Conservation (phyloP, 2,113 vertebrate genomes). For the Pimephales promelas region DNA sequence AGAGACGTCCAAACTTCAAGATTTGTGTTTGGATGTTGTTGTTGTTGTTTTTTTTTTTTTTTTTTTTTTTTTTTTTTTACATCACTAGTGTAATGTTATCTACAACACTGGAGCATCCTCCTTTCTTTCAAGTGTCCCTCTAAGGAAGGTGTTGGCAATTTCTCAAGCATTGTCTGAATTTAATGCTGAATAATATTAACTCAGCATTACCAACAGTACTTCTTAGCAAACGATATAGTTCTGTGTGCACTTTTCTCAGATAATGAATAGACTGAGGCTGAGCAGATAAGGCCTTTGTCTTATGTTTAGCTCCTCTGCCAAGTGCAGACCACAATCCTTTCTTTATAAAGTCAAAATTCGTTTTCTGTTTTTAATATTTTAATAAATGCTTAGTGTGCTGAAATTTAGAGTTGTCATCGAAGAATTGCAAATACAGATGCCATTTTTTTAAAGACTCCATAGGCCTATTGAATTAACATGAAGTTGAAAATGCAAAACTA, state of each 20-base stretch:
- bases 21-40: background rate
- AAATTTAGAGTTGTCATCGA: background rate
- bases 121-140: background rate
- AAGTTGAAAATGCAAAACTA: background rate
- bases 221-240: constrained; percentile 32
- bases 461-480: background rate
- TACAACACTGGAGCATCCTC: background rate
- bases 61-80: background rate
- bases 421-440: background rate
- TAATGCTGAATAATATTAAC: constrained; percentile 31
- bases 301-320: constrained; percentile 19
- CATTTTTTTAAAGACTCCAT: background rate
- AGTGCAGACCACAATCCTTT: background rate
- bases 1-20: background rate
- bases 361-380: background rate
- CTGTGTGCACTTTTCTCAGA: constrained; percentile 36
- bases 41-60: background rate
- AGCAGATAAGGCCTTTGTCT: constrained; percentile 19
- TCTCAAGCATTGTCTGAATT: constrained; percentile 39
- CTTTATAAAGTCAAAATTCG: constrained; percentile 23
- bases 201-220: constrained; percentile 35
- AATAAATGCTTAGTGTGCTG: background rate
- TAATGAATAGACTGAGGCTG: constrained; percentile 40
- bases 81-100: background rate
- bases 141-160: constrained; percentile 13